phyloP scores from a whole-genome alignment of 1,140 invertebrate genomes.

The Melipona quadrifasciata region DNA sequence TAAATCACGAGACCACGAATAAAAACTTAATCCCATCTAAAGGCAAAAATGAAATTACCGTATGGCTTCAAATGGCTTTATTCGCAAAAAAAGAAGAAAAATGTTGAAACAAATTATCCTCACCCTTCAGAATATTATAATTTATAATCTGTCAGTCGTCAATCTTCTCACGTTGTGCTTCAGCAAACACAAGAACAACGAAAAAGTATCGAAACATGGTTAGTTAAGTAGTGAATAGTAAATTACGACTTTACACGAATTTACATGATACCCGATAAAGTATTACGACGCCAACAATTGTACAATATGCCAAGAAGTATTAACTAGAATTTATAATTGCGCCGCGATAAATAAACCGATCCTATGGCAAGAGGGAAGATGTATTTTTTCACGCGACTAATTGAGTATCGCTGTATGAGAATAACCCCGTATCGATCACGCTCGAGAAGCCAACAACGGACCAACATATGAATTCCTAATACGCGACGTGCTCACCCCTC shows the following conservation, averaged over 20 bases:
- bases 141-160: constrained; percentile 1
- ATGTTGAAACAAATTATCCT: neutral
- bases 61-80: neutral
- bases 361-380: neutral
- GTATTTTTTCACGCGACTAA: constrained; percentile 12
- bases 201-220: neutral
- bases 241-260: constrained; percentile 20
- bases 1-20: neutral
- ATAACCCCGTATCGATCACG: constrained; percentile 75
- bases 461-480: constrained; percentile 78
- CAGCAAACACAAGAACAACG: neutral
- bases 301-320: neutral
- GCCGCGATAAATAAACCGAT: neutral
- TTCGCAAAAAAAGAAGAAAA: too few relatives aligned
- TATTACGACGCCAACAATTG: neutral
- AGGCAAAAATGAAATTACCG: neutral
- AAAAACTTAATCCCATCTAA: neutral
- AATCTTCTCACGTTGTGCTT: neutral
- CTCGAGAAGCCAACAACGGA: constrained; percentile 63
- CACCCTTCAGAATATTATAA: neutral
- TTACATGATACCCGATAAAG: neutral
- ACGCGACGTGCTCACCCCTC: constrained; percentile 33
- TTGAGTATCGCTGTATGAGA: constrained; percentile 75
- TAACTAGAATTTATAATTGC: constrained; percentile 18
- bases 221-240: neutral